Evolutionary conservation across 2,113 vertebrate species (phyloP).

Genomic region (Mesitornis unicolor): DNA sequence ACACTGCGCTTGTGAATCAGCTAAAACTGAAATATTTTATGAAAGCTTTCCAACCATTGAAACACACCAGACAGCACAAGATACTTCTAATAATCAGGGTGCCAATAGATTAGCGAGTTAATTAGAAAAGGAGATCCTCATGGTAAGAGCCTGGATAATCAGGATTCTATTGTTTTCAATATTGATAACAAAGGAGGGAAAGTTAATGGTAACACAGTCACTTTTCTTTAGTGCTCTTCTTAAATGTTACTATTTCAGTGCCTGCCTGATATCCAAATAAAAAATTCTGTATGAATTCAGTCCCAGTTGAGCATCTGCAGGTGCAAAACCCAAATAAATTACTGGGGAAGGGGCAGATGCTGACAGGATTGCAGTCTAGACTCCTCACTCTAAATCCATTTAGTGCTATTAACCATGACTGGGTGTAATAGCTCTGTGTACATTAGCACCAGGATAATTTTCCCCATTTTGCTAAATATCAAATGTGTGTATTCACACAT

Average conservation of each 20-base stretch:
- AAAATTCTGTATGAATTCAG: slow-evolving; percentile 36
- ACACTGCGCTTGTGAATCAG: not conserved
- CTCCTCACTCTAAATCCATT: slow-evolving; percentile 68
- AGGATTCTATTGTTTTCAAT: slow-evolving; percentile 31
- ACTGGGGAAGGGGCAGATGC: slow-evolving; percentile 59
- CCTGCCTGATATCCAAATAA: not conserved
- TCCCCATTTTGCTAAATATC: slow-evolving; percentile 54
- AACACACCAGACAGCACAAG: not conserved
- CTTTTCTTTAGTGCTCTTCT: slow-evolving; percentile 11
- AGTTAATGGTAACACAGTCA: not conserved
- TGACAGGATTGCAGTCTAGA: slow-evolving; percentile 67
- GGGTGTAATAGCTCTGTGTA: slow-evolving; percentile 62
- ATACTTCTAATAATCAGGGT: not conserved
- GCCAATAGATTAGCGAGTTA: slow-evolving; percentile 5
- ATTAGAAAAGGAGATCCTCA: not conserved
- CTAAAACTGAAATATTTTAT: not conserved
- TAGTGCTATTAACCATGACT: slow-evolving; percentile 69
- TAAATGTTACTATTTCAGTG: slow-evolving; percentile 18
- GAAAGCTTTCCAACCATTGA: not conserved
- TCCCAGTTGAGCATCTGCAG: slow-evolving; percentile 48
- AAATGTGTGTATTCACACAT: slow-evolving; percentile 33
- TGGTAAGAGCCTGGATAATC: slow-evolving; percentile 13
- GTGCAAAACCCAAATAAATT: slow-evolving; percentile 64
- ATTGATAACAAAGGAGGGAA: not conserved
- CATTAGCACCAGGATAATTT: slow-evolving; percentile 56